Evolutionary conservation across 2,113 vertebrate genomes (phyloP), one percentile per base, ranked within the genome.

Genomic region (Xiphophorus couchianus): DNA sequence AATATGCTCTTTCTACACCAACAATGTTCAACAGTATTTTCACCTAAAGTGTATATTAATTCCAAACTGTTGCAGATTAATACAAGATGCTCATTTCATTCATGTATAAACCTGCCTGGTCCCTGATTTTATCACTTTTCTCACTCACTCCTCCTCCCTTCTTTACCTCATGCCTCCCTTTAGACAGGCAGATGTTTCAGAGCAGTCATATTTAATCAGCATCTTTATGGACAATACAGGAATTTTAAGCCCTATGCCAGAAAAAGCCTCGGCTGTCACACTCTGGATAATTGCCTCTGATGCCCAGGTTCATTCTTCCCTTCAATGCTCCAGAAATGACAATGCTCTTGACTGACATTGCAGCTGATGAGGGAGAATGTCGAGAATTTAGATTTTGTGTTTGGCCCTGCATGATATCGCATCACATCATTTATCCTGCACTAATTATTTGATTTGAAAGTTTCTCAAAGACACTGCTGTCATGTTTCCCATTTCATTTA

Each of bases 191-290:
- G 76, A 78, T 61, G 84, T 83, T 86, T 89, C 87, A 77, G 74
- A 76, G 74, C 87, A 88, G 92, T 92, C 93, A 88, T 88, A 85
- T 89, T 94, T 92, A 89, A 94, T 94, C 91, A 92, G 75, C 88
- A 89, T 93, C 92, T 91, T 80, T 64, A 71, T 9, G 81, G 89
- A 89, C 90, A 89, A 92, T 85, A 81, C 85, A 65, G 77, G 74
- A 80, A 91, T 86, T 89, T 86, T 42, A 80, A 78, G 78, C 73
- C 60, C 14, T 84, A 69, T 19, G 30, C 76, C 4, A 66, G 30
- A 70, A 42, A 82, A 78, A 44, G 63, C 78, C 82, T 69, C 3
- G 48, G 65, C 82, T 88, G 88, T 92, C 90, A 91, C 87, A 84
- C 85, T 84, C 61, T 25, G 78, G 85, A 84, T 88, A 92, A 93